Base-by-base conservation (phyloP, 2,113 vertebrate species). In the Lepidothrix coronata region DNA sequence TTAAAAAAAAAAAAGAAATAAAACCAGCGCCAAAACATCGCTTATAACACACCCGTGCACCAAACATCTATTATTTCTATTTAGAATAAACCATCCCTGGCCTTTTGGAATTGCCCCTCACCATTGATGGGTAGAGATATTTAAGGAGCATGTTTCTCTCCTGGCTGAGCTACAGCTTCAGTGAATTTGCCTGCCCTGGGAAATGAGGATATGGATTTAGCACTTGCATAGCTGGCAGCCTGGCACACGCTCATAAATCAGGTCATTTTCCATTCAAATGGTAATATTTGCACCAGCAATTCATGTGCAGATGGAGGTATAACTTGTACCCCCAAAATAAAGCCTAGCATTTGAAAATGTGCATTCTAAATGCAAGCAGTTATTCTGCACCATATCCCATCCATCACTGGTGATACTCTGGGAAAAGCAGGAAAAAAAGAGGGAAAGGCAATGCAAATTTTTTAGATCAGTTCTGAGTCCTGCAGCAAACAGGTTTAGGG, bases 251-350 rank as follows among this genome's bases (percentile, higher is more conserved):
- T 84, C 66, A 82, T 79, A 85, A 93, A 89, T 85, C 87, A 87
- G 81, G 77, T 66, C n/a, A 35, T 95, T 89, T 82, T 74, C 77
- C 58, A 89, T 93, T 95, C 84, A 92, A n/a, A 88, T 95, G 75
- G 78, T 93, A 96, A 93, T 95, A 94, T 88, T 94, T 96, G 85
- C 62, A 85, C 78, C 75, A 82, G 78, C 41, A 91, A 94, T 96
- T 96, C 78, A 58, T 88, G 90, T 83, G 75, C 90, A 96, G 95
- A 95, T 94, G 94, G 66, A 96, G 74, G 85, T 90, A 76, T 72
- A 88, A 91, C 88, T 91, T 85, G 78, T 58, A 73, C 71, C 88
- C 85, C 49, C 8, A 82, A 90, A 93, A 90, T 58, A 97, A 93
- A 94, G 71, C 67, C 37, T 10, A 14, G 63, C n/a, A 76, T 93